A percentile compares a stretch with the other conserved stretches of the same genome.
These are phyloP conservation scores for Laticauda colubrina DNA, from an alignment of 2,113 vertebrate species.

Conservation along the genomic window DNA sequence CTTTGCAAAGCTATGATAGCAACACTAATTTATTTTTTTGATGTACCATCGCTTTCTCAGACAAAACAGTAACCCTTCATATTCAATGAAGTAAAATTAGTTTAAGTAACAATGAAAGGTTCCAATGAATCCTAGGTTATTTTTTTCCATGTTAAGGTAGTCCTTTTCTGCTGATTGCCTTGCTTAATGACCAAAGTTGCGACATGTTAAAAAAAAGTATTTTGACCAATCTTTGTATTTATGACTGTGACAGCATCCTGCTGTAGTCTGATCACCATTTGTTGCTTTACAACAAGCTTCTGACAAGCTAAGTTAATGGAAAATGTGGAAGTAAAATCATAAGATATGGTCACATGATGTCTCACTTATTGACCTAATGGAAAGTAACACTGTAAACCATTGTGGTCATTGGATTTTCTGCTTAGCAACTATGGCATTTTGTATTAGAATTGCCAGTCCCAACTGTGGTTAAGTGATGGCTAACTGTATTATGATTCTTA, in stretches of 20 bases:
- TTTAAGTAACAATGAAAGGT: conserved; percentile 41
- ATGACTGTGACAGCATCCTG: not conserved
- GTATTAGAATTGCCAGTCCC: not conserved
- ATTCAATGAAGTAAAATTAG: conserved; percentile 40
- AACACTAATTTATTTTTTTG: conserved; percentile 37
- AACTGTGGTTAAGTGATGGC: not conserved
- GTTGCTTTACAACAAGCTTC: not conserved
- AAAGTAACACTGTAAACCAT: not conserved
- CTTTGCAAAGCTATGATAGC: conserved; percentile 37
- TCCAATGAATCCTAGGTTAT: conserved; percentile 23
- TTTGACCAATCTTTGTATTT: not conserved
- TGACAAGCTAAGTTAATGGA: not conserved
- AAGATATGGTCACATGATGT: not conserved
- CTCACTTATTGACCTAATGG: not conserved
- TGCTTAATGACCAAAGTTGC: not conserved
- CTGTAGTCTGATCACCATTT: not conserved
- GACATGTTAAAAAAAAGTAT: not conserved
- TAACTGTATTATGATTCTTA: not conserved
- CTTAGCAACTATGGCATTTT: not conserved
- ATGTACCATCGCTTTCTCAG: conserved; percentile 51
- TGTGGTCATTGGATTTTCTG: not conserved
- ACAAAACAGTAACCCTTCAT: conserved; percentile 48
- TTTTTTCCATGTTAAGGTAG: not conserved
- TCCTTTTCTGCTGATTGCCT: not conserved
- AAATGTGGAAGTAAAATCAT: not conserved